Conservation (phyloP, 1,140 invertebrate species). For the Drosophila quadrilineata region DNA sequence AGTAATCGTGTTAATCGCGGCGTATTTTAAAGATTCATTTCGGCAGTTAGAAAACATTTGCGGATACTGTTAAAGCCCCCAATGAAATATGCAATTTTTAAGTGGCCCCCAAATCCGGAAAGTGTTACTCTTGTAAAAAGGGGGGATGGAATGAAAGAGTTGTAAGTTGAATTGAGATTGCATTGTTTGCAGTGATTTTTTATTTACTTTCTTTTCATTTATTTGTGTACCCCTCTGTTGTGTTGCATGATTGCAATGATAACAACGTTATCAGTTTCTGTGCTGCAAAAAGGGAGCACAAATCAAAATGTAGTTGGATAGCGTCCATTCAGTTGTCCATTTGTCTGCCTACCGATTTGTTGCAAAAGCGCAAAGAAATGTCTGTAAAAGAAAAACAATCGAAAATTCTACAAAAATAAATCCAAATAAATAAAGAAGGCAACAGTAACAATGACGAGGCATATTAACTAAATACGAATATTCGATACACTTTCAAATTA, state of each 20-base stretch:
- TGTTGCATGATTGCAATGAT: slow-evolving; percentile 17
- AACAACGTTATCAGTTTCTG: slow-evolving; percentile 51
- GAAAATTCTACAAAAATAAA: neutral
- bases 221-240: no score
- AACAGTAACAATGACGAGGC: no score
- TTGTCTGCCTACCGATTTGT: slow-evolving; percentile 27
- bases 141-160: neutral
- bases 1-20: no score
- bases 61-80: neutral
- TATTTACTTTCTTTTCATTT: no score
- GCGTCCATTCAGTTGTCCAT: slow-evolving; percentile 26
- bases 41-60: no score
- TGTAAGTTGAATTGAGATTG: neutral
- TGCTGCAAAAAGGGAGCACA: slow-evolving; percentile 44
- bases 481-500: no score
- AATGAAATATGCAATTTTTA: neutral
- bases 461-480: no score
- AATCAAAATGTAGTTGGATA: slow-evolving; percentile 57
- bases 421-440: neutral
- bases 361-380: slow-evolving; percentile 19
- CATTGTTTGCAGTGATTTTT: slow-evolving; percentile 4
- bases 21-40: no score
- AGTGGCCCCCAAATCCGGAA: neutral
- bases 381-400: neutral
- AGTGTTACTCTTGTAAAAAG: neutral